phyloP scores from a whole-genome alignment of 2,888 invertebrate species.

The Tubiluchus corallicola region DNA sequence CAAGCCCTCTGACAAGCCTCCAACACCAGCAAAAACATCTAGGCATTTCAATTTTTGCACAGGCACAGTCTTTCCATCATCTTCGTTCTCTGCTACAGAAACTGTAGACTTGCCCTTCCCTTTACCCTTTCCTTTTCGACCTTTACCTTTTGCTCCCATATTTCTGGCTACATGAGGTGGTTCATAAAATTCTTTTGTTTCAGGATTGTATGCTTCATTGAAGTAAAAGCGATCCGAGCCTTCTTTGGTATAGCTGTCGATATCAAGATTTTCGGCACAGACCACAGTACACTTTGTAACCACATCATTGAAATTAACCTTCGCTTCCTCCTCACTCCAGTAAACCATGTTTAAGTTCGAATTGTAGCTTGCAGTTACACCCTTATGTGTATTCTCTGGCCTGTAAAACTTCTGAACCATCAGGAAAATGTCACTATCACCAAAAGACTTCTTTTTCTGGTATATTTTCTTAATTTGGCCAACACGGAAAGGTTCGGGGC shows the following conservation, averaged over 20 bases:
- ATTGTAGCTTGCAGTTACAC: conserved; percentile 36
- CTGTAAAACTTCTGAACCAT: conserved; percentile 49
- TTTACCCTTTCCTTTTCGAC: conserved; percentile 48
- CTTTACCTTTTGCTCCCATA: conserved; percentile 41
- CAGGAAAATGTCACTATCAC: conserved; percentile 41
- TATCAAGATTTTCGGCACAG: conserved; percentile 41
- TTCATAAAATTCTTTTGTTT: conserved; percentile 38
- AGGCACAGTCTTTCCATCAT: conserved; percentile 17
- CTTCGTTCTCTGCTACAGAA: conserved; percentile 16
- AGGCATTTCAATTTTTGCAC: conserved; percentile 40
- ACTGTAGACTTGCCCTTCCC: conserved; percentile 35
- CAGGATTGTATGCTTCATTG: conserved; percentile 42
- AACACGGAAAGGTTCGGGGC: conserved; percentile 54
- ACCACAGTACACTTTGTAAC: conserved; percentile 48
- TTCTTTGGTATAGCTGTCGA: conserved; percentile 40
- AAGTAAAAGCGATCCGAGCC: conserved; percentile 58
- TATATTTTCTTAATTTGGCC: conserved; percentile 46
- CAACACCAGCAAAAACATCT: conserved; percentile 71
- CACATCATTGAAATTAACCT: conserved; percentile 40
- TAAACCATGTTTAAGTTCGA: conserved; percentile 52
- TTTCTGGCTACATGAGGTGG: conserved; percentile 40
- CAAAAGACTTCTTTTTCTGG: conserved; percentile 34
- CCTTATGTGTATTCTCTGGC: conserved; percentile 50
- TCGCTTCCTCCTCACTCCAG: conserved; percentile 49
- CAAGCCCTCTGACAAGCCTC: conserved; percentile 49